A percentile compares a stretch with the other conserved stretches of the same genome.
Evolutionary conservation across 2,888 invertebrate genomes (phyloP).

Genomic region (Isoperla grammatica): DNA sequence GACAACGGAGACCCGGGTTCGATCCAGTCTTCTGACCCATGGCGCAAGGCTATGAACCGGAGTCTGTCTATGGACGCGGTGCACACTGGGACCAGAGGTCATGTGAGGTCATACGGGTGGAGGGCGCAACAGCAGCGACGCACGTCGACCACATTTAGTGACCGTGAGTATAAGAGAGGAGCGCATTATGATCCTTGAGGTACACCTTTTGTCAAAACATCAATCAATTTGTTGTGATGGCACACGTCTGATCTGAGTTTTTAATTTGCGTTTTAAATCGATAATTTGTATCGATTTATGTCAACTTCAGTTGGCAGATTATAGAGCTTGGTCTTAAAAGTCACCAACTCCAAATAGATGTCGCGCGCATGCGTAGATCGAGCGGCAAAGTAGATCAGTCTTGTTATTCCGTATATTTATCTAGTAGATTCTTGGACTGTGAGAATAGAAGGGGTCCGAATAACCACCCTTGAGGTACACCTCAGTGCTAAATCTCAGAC

Average conservation of each 20-base stretch:
- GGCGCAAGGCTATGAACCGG: conserved; percentile 48
- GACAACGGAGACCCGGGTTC: conserved; percentile 42
- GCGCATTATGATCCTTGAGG: too few relatives aligned
- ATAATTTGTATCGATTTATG: too few relatives aligned
- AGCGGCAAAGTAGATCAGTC: conserved; percentile 18
- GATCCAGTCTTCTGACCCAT: conserved; percentile 42
- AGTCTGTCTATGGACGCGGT: conserved; percentile 74
- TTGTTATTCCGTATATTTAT: too few relatives aligned
- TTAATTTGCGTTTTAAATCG: too few relatives aligned
- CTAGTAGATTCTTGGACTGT: too few relatives aligned
- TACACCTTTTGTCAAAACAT: too few relatives aligned
- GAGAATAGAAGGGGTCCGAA: too few relatives aligned
- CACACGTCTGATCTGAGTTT: not conserved
- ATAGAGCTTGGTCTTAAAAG: too few relatives aligned
- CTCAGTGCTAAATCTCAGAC: too few relatives aligned
- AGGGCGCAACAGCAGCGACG: conserved; percentile 45
- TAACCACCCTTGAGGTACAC: too few relatives aligned
- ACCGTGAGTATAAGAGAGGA: conserved; percentile 41
- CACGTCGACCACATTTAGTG: conserved; percentile 42
- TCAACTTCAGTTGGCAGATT: too few relatives aligned
- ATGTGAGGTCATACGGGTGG: conserved; percentile 63
- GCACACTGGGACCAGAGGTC: conserved; percentile 68
- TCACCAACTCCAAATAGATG: too few relatives aligned
- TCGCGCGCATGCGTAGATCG: conserved; percentile 58
- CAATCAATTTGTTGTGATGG: not conserved